Conservation (phyloP, 2,888 invertebrate species). For the Drosophila subquinaria region DNA sequence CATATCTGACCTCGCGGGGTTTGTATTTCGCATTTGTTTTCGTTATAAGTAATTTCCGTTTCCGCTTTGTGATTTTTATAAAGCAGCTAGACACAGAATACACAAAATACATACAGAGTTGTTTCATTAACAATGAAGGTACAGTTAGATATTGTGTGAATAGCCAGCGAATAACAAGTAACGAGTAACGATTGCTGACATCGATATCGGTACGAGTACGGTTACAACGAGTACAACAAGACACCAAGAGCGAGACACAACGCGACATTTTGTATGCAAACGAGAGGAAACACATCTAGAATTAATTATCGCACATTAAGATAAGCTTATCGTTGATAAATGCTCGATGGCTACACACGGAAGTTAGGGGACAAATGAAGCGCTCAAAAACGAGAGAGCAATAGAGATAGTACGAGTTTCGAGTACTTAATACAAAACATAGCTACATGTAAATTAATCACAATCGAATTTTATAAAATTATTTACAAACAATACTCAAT, state of each 20-base stretch:
- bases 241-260: conserved; percentile 51
- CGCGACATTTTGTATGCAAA: conserved; percentile 44
- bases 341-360: conserved; percentile 40
- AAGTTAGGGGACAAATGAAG: conserved; percentile 39
- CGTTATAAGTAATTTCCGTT: conserved; percentile 13
- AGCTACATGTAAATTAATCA: conserved; percentile 75
- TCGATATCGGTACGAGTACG: conserved; percentile 29
- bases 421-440: conserved; percentile 62
- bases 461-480: conserved; percentile 72
- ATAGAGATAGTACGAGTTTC: conserved; percentile 19
- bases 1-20: conserved; percentile 37
- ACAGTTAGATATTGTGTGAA: conserved; percentile 57
- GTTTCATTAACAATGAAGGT: conserved; percentile 44
- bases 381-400: conserved; percentile 29
- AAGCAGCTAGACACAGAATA: conserved; percentile 38
- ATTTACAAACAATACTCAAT: conserved; percentile 70
- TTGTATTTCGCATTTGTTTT: conserved; percentile 8
- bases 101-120: conserved; percentile 29
- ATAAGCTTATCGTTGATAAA: conserved; percentile 44
- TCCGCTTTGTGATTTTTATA: conserved; percentile 15
- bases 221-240: conserved; percentile 38
- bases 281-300: conserved; percentile 50
- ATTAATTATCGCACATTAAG: conserved; percentile 35
- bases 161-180: conserved; percentile 27
- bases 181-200: conserved; percentile 41